Evolutionary conservation across 2,113 vertebrate species (phyloP).

Genomic region (Mastomys coucha): DNA sequence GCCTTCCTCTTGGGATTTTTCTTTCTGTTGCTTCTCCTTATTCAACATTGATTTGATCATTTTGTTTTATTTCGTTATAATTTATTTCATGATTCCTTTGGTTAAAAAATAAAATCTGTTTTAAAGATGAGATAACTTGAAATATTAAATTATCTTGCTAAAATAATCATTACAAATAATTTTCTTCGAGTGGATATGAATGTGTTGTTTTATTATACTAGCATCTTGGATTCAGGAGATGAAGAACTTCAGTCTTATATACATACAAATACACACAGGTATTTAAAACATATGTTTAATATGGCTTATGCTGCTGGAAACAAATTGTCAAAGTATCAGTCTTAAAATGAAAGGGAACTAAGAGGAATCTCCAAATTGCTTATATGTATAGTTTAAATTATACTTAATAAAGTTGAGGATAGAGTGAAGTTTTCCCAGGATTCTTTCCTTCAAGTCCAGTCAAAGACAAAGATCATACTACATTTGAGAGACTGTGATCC

Average conservation of each 20-base stretch:
- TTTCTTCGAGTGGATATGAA: neutral
- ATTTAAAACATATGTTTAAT: too few relatives aligned
- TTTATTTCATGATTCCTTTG: neutral
- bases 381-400: neutral
- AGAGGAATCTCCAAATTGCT: neutral
- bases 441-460: neutral
- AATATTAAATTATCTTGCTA: neutral
- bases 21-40: neutral
- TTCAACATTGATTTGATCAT: neutral
- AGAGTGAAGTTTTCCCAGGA: accelerated
- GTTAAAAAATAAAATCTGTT: neutral
- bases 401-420: neutral
- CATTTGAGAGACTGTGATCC: accelerated
- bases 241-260: neutral
- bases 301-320: neutral
- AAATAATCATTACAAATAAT: neutral
- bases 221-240: neutral
- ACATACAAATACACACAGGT: neutral
- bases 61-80: neutral
- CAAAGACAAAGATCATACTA: neutral
- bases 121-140: neutral
- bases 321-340: neutral
- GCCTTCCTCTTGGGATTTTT: neutral
- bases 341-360: neutral
- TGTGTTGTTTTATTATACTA: neutral